These are phyloP conservation scores for Cliona cf. orientalis DNA, from an alignment of 37 sponge, comb jelly and placozoan genomes.

Conservation along the genomic window DNA sequence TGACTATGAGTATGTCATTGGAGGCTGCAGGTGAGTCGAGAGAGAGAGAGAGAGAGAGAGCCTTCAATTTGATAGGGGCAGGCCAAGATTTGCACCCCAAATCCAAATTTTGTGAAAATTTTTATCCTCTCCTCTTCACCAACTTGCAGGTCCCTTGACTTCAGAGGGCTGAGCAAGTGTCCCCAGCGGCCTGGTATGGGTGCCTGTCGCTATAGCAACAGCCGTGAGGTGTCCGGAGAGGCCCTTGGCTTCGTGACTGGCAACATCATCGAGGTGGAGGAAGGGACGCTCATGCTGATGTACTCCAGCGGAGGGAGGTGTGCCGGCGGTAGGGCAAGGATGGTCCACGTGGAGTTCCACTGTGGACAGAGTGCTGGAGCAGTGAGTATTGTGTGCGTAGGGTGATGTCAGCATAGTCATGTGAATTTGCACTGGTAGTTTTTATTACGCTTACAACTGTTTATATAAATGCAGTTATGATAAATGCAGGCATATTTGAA, in stretches of 20 bases:
- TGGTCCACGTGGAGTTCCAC: slow-evolving; percentile 39
- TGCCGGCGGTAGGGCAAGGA: slow-evolving; percentile 18
- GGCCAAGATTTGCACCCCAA: background rate
- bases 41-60: too few relatives aligned
- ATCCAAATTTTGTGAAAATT: background rate
- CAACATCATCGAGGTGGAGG: slow-evolving; percentile 46
- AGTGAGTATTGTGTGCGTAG: slow-evolving; percentile 22
- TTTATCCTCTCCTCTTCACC: background rate
- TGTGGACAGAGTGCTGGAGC: slow-evolving; percentile 34
- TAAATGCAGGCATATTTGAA: too few relatives aligned
- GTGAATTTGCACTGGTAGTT: background rate
- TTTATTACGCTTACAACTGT: too few relatives aligned
- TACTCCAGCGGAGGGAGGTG: slow-evolving; percentile 61
- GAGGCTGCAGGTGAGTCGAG: slow-evolving; percentile 47
- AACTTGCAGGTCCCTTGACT: slow-evolving; percentile 30
- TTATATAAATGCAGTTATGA: too few relatives aligned
- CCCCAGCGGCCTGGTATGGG: slow-evolving; percentile 46
- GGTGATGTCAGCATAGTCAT: background rate
- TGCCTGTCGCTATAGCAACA: slow-evolving; percentile 29
- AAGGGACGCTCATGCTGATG: slow-evolving; percentile 38
- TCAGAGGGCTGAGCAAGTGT: slow-evolving; percentile 6
- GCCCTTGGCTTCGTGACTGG: slow-evolving; percentile 51
- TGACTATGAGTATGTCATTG: slow-evolving; percentile 27
- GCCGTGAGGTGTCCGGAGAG: background rate
- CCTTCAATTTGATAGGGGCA: background rate